phyloP scores from a whole-genome alignment of 2,888 invertebrate genomes.

The Cyaniris semiargus region DNA sequence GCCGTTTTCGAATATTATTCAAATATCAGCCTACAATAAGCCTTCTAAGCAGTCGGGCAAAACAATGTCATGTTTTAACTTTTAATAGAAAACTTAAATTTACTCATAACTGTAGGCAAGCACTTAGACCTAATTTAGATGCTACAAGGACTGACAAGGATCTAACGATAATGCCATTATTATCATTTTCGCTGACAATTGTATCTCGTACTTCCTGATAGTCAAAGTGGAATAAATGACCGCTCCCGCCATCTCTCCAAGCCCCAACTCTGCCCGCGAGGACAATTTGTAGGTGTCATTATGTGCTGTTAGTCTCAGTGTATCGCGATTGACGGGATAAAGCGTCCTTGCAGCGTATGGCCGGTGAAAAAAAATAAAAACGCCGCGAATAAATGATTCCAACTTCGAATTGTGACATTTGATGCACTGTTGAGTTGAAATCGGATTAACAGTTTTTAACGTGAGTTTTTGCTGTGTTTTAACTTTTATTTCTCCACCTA shows the following conservation, averaged over 20 bases:
- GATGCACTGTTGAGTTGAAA: constrained; percentile 11
- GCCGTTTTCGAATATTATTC: no score
- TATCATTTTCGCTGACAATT: background rate
- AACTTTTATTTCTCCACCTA: constrained; percentile 40
- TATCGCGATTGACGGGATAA: constrained; percentile 60
- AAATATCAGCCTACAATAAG: no score
- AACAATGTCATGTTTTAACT: no score
- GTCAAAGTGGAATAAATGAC: constrained; percentile 30
- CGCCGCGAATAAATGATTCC: background rate
- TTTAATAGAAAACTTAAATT: no score
- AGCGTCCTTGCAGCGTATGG: constrained; percentile 47
- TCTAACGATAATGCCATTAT: background rate
- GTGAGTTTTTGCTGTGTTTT: constrained; percentile 52
- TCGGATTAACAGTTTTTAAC: constrained; percentile 7
- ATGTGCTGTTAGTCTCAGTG: constrained; percentile 71
- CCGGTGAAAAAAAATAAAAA: constrained; percentile 28
- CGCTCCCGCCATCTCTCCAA: constrained; percentile 49
- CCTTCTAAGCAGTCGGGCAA: no score
- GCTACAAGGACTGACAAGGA: background rate
- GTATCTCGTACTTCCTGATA: constrained; percentile 12
- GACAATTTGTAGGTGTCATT: constrained; percentile 74
- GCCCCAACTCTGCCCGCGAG: constrained; percentile 65
- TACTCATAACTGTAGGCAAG: no score
- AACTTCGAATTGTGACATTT: constrained; percentile 2
- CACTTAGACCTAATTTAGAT: background rate